Percentiles rank a stretch among this genome's conserved stretches.
Evolutionary conservation across 1,140 invertebrate species (phyloP).

Genomic region (Cecropterus lyciades): DNA sequence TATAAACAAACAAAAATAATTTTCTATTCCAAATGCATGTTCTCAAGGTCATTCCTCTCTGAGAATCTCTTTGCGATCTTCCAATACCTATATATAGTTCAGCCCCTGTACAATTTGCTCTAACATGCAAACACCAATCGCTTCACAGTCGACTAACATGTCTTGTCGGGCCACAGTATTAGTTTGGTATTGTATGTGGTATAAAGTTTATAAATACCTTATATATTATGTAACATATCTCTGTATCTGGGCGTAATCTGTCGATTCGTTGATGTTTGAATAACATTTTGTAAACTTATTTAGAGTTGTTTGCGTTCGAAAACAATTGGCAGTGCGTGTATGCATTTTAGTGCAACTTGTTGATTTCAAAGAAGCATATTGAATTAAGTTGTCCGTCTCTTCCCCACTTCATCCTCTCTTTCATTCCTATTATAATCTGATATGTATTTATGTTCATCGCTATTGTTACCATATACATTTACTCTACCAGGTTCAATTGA

Average conservation of each 20-base stretch:
- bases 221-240: conserved; percentile 79
- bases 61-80: conserved; percentile 37
- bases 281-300: conserved; percentile 60
- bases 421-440: conserved; percentile 23
- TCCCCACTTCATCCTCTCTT: conserved; percentile 33
- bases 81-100: conserved; percentile 11
- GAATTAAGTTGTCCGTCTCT: conserved; percentile 67
- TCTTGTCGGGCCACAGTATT: conserved; percentile 78
- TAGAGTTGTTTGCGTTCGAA: conserved; percentile 56
- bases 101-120: conserved; percentile 81
- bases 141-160: conserved; percentile 84
- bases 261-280: conserved; percentile 31
- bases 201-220: conserved; percentile 62
- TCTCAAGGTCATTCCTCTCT: conserved; percentile 32
- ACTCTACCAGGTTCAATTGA: conserved; percentile 5
- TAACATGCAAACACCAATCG: conserved; percentile 86
- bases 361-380: conserved; percentile 75
- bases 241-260: conserved; percentile 56
- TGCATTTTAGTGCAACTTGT: conserved; percentile 85
- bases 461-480: conserved; percentile 33
- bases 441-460: conserved; percentile 27
- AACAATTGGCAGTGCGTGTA: conserved; percentile 82
- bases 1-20: conserved; percentile 2
- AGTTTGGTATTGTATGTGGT: conserved; percentile 82
- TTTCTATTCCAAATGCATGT: conserved; percentile 56